Evolutionary conservation across 2,888 invertebrate genomes (phyloP).

Genomic region (Alviniconcha strummeri): DNA sequence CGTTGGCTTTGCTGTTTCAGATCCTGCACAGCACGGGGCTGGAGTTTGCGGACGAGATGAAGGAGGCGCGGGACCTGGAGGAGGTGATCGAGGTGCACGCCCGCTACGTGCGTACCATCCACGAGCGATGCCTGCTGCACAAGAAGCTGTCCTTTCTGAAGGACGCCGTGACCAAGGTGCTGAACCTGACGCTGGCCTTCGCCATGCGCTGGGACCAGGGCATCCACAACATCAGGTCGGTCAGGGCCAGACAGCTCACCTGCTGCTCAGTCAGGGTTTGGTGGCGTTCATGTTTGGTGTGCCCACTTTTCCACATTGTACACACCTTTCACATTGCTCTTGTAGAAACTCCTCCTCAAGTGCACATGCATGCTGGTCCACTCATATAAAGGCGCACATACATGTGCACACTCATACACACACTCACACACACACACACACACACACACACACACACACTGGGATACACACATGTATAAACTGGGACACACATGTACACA

Average conservation of each 20-base stretch:
- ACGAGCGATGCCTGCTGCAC: slow-evolving; percentile 70
- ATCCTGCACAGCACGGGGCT: slow-evolving; percentile 69
- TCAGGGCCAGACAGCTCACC: background rate
- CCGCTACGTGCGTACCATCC: slow-evolving; percentile 62
- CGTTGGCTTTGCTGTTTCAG: slow-evolving; percentile 45
- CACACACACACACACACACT: too few relatives aligned
- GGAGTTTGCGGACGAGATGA: slow-evolving; percentile 66
- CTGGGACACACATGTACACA: too few relatives aligned
- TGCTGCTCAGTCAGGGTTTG: too few relatives aligned
- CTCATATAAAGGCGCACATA: too few relatives aligned
- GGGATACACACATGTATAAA: too few relatives aligned
- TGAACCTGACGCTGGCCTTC: slow-evolving; percentile 65
- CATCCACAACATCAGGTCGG: slow-evolving; percentile 61
- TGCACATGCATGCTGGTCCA: too few relatives aligned
- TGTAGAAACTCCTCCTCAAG: too few relatives aligned
- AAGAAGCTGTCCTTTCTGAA: slow-evolving; percentile 61
- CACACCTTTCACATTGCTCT: too few relatives aligned
- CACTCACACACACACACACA: too few relatives aligned
- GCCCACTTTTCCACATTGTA: too few relatives aligned
- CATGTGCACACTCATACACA: too few relatives aligned
- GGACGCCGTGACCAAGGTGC: slow-evolving; percentile 66
- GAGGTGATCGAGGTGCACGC: slow-evolving; percentile 65
- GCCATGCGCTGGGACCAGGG: slow-evolving; percentile 66
- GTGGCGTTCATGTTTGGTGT: too few relatives aligned
- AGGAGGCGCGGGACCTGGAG: slow-evolving; percentile 63